phyloP scores from a whole-genome alignment of 1,140 invertebrate species.

The Drosophila athabasca region DNA sequence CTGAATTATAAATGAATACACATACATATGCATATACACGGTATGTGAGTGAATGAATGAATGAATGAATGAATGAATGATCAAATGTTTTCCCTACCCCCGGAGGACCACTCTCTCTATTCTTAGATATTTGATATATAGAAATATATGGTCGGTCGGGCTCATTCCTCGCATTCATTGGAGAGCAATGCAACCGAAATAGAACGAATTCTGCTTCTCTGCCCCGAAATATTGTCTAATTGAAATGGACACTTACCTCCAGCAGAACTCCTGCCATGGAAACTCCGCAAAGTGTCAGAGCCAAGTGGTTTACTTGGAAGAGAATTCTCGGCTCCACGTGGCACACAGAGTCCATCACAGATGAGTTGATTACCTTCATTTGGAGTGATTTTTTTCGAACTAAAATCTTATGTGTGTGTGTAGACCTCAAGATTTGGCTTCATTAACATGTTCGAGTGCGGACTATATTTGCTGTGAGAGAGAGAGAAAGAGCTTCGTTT shows the following conservation, averaged over 20 bases:
- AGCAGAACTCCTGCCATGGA: conserved; percentile 1
- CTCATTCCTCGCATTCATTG: conserved; percentile 13
- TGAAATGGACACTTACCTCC: conserved; percentile 35
- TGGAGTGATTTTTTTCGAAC: background rate
- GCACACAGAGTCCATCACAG: no score
- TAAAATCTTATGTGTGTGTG: background rate
- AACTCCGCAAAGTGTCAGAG: background rate
- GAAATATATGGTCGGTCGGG: background rate
- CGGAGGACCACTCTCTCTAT: background rate
- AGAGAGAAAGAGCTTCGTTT: conserved; percentile 13
- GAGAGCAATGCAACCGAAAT: conserved; percentile 15
- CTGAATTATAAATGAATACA: conserved; percentile 55
- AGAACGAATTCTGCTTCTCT: background rate
- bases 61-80: conserved; percentile 23
- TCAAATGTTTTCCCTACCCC: conserved; percentile 18
- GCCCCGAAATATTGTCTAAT: conserved; percentile 32
- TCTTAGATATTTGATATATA: conserved; percentile 12
- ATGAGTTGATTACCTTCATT: no score
- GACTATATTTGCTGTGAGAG: conserved; percentile 25
- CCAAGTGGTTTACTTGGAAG: background rate
- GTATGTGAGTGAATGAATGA: conserved; percentile 18
- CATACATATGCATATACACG: background rate
- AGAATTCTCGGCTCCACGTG: background rate
- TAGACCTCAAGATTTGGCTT: background rate
- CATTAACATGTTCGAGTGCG: conserved; percentile 2